A percentile compares a stretch with the other conserved stretches of the same genome.
These are phyloP conservation scores for Archips xylosteana DNA, from an alignment of 2,888 invertebrate genomes.

Conservation along the genomic window DNA sequence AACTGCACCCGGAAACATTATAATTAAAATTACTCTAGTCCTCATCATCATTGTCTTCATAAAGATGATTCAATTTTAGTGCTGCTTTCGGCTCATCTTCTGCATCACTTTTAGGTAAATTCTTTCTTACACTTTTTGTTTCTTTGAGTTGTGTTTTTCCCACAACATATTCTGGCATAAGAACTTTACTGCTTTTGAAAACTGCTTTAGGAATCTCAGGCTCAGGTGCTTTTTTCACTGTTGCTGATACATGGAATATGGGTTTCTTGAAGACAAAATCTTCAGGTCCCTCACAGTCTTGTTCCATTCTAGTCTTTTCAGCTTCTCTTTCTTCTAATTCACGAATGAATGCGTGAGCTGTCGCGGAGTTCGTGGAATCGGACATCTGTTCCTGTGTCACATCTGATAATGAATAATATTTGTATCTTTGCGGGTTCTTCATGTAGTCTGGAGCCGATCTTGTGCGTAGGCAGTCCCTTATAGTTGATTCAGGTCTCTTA, in stretches of 20 bases:
- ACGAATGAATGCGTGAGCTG: conserved; percentile 91
- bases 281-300: conserved; percentile 59
- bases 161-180: conserved; percentile 94
- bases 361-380: conserved; percentile 90
- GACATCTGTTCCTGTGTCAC: conserved; percentile 91
- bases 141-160: conserved; percentile 86
- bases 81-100: conserved; percentile 60
- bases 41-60: conserved; percentile 68
- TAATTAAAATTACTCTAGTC: conserved; percentile 36
- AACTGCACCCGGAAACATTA: too few relatives aligned
- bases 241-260: conserved; percentile 69
- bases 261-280: conserved; percentile 73
- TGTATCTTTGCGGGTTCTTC: conserved; percentile 93
- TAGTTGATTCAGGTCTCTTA: conserved; percentile 89
- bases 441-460: conserved; percentile 80
- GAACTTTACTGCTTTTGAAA: conserved; percentile 88
- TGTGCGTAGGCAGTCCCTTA: conserved; percentile 83
- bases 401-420: conserved; percentile 92
- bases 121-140: conserved; percentile 60
- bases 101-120: conserved; percentile 41
- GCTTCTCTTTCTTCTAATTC: conserved; percentile 86
- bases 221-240: conserved; percentile 57
- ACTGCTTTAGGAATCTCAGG: conserved; percentile 66
- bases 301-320: conserved; percentile 56
- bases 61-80: conserved; percentile 79